Percentiles rank a stretch among this genome's conserved stretches.
Evolutionary conservation across 2,888 invertebrate species (phyloP).

Genomic region (Aporophyla nigra): DNA sequence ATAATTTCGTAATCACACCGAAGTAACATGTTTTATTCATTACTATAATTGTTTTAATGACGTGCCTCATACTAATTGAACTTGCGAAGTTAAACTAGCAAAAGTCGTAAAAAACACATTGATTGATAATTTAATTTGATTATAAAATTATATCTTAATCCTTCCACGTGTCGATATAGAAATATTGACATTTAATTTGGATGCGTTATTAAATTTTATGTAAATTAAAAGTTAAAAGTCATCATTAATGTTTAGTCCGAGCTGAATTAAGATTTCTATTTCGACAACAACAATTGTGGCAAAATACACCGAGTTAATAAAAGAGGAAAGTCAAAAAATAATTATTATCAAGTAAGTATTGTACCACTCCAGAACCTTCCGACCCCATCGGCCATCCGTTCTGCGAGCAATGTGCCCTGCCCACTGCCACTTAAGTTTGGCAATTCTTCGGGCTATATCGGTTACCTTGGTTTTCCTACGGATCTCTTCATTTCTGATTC

Average conservation of each 20-base stretch:
- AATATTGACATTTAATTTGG: conserved; percentile 68
- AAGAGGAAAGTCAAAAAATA: conserved; percentile 1
- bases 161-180: conserved; percentile 66
- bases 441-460: no score
- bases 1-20: conserved; percentile 68
- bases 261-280: conserved; percentile 27
- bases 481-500: no score
- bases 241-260: conserved; percentile 40
- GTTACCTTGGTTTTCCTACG: no score
- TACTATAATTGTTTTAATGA: conserved; percentile 71
- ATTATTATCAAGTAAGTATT: background rate
- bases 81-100: conserved; percentile 60
- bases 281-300: conserved; percentile 15
- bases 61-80: conserved; percentile 53
- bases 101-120: conserved; percentile 60
- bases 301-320: background rate
- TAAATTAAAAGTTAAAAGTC: conserved; percentile 51
- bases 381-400: no score
- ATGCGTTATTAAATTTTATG: conserved; percentile 59
- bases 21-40: conserved; percentile 69
- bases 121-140: conserved; percentile 68
- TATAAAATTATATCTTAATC: conserved; percentile 67
- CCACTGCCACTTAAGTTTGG: no score
- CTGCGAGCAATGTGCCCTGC: no score
- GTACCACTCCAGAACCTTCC: no score